A percentile compares a stretch with the other conserved stretches of the same genome.
These are phyloP conservation scores for Folsomia manolachei DNA, from an alignment of 2,888 invertebrate species.

Conservation along the genomic window DNA sequence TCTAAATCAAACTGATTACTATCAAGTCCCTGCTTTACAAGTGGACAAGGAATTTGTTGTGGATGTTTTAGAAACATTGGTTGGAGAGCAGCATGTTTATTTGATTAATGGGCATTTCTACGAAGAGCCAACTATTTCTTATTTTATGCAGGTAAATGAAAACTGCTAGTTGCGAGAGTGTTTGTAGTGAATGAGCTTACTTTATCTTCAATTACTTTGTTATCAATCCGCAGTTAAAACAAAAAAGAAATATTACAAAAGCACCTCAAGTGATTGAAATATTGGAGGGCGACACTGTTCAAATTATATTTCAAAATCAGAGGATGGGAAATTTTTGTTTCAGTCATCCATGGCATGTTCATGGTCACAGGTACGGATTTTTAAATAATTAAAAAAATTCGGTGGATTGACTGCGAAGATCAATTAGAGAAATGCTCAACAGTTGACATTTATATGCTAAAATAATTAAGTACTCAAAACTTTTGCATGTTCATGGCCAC, in stretches of 20 bases:
- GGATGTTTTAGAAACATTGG: constrained; percentile 28
- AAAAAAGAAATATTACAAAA: constrained; percentile 33
- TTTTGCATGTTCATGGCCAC: too few species aligned
- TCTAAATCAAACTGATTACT: constrained; percentile 31
- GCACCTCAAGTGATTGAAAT: constrained; percentile 36
- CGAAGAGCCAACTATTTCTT: constrained; percentile 31
- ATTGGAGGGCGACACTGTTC: constrained; percentile 31
- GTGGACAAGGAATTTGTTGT: constrained; percentile 32
- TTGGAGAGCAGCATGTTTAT: constrained; percentile 24
- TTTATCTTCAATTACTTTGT: too few species aligned
- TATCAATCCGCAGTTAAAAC: constrained; percentile 23
- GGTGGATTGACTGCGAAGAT: not conserved
- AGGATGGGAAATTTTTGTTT: constrained; percentile 25
- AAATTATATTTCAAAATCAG: constrained; percentile 38
- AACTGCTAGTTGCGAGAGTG: constrained; percentile 7
- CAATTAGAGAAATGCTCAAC: not conserved
- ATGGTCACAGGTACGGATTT: constrained; percentile 28
- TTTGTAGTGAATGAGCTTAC: constrained; percentile 32
- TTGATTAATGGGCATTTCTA: constrained; percentile 35
- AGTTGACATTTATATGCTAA: not conserved
- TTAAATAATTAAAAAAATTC: too few species aligned
- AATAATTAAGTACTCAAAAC: constrained; percentile 1
- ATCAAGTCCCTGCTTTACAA: constrained; percentile 22
- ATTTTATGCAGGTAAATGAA: constrained; percentile 20
- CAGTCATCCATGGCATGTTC: constrained; percentile 40